Evolutionary conservation across 2,888 invertebrate genomes (phyloP), one percentile per base, ranked within the genome.

Genomic region (Oligia latruncula): DNA sequence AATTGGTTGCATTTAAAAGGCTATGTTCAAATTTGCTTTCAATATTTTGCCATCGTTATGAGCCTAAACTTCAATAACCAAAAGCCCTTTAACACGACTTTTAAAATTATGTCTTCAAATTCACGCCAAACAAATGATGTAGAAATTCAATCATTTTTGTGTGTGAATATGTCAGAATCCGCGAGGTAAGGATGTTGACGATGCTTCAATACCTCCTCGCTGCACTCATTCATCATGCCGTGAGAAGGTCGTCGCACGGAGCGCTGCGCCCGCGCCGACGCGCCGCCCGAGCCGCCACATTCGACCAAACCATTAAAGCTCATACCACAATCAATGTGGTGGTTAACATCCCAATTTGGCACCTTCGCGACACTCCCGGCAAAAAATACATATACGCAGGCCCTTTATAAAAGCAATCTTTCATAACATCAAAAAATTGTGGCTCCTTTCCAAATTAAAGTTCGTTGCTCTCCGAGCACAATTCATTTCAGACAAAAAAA

Each of bases 381-480:
- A 90, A 89, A 89, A 89, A 89, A 83, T 76, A 86, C 67, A 74
- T 60, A 72, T 71, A 82, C 60, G 78, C 66, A 81, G 77, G 80
- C 71, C 80, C 84, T 87, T 90, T 85, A 84, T 77, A 83, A 88
- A 86, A 83, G 84, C 82, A 87, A 90, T 90, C 82, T 88, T 87
- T 89, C 87, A 88, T 82, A 88, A 84, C 81, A 82, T 88, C 79
- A 90, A 89, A 90, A 90, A 89, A 82, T 79, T 77, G 64, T 87
- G 86, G 86, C 88, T 88, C 89, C 88, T 88, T 88, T 88, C 85
- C 80, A 89, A 91, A 92, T 90, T 89, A 75, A 89, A 91, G 92
- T 93, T 92, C 92, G 88, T 89, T 90, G 92, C 90, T 90, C 93
- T 88, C 74, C 85, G 79, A 84, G 83, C 87, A 90, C 86, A 89